phyloP scores from a whole-genome alignment of 2,113 vertebrate genomes.

The Bubo blakistoni region DNA sequence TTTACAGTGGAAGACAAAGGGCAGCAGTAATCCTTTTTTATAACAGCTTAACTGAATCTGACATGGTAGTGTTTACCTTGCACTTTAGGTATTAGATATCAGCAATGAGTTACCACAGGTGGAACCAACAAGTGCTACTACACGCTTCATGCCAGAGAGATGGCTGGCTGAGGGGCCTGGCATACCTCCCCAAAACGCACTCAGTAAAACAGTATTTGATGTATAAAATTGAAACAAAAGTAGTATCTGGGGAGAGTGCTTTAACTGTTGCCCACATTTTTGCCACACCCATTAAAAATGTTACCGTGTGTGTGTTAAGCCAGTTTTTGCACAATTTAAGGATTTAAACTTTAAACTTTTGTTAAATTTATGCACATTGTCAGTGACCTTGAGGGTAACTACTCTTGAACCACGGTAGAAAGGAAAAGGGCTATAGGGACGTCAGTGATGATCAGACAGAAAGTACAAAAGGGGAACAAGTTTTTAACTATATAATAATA shows the following conservation, averaged over 20 bases:
- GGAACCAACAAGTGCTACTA: neutral
- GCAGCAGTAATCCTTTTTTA: neutral
- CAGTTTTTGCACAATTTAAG: neutral
- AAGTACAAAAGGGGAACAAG: neutral
- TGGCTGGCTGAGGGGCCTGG: neutral
- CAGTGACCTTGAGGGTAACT: neutral
- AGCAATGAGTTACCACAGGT: neutral
- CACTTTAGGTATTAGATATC: neutral
- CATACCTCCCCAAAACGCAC: neutral
- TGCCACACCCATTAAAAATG: neutral
- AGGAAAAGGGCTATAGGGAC: neutral
- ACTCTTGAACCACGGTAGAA: neutral
- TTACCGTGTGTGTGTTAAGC: neutral
- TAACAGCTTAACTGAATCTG: neutral
- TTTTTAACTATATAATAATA: neutral
- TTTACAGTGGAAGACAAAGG: neutral
- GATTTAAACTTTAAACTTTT: neutral
- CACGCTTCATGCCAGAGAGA: neutral
- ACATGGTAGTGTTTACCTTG: neutral
- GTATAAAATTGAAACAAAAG: neutral
- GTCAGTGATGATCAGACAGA: neutral
- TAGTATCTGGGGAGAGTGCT: neutral
- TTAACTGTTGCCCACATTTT: neutral
- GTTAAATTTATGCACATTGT: neutral
- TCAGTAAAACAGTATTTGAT: neutral